Evolutionary conservation across 2,888 invertebrate genomes (phyloP), one percentile per base, ranked within the genome.

Genomic region (Drosophila tanythrix): DNA sequence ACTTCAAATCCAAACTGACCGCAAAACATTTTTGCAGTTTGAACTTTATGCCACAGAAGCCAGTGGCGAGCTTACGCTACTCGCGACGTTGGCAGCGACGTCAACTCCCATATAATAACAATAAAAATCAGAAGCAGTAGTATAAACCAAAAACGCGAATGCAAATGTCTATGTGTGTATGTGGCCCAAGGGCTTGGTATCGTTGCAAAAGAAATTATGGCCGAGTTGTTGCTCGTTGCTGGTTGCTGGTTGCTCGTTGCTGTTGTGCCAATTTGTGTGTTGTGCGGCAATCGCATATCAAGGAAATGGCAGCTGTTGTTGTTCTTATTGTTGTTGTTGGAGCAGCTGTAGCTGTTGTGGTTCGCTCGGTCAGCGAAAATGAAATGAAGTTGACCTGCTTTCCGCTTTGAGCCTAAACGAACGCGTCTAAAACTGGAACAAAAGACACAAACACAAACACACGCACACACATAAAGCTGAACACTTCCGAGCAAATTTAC

Each of bases 321-420:
- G 13, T 7, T 46, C 1, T 21, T 46, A 3, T 25, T 15, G 46
- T 46, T 25, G 46, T 25, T 25, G 25, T 15, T 46, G 53, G 53
- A 74, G 70, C 58, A 64, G 66, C 68, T 71, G 73, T 52, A 52
- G 68, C 56, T 70, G 80, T 68, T 81, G 74, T 66, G 68, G 74
- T 64, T 80, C 52, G 61, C 76, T 76, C 85, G 89, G 89, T 88
- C 87, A 87, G 75, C 74, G 89, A 82, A 73, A 87, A 46, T 25
- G 74, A 91, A 91, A 91, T 89, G 82, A 84, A 90, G 89, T 90
- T 89, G 89, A 91, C 91, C 89, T 84, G 87, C 79, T 90, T 89
- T 81, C 36, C 38, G 55, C 55, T n/a, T 8, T 43, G 56, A 38
- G 57, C 70, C 63, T 56, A 65, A 75, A 69, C 61, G 70, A 46